phyloP scores from a whole-genome alignment of 2,113 vertebrate genomes.

The Gambusia holbrooki region DNA sequence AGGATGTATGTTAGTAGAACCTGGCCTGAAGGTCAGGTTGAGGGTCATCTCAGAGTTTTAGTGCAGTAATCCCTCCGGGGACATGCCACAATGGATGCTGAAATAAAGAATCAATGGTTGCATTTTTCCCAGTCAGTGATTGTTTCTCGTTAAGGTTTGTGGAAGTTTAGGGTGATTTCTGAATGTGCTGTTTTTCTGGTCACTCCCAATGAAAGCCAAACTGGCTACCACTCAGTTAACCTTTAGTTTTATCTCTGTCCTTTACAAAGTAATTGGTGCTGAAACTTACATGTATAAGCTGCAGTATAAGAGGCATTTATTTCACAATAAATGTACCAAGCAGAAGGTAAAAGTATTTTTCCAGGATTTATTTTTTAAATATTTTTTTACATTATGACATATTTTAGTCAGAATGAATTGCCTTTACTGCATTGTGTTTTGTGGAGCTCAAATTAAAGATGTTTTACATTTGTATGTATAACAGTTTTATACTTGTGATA shows the following conservation, averaged over 20 bases:
- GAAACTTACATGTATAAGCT: not conserved
- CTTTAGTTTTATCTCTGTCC: not conserved
- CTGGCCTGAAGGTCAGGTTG: conserved; percentile 33
- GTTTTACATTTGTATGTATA: no score
- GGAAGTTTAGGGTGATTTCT: not conserved
- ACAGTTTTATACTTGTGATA: no score
- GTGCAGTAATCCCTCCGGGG: conserved; percentile 2
- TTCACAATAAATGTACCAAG: not conserved
- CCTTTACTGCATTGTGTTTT: no score
- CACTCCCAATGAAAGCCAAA: not conserved
- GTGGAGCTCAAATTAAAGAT: no score
- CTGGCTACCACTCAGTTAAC: not conserved
- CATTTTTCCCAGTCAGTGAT: no score
- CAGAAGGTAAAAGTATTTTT: not conserved
- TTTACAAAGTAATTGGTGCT: not conserved
- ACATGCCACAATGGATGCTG: not conserved
- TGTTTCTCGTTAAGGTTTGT: not conserved
- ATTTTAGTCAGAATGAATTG: no score
- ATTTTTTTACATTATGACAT: no score
- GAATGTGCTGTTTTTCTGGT: not conserved
- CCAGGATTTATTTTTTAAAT: not conserved
- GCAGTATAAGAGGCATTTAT: not conserved
- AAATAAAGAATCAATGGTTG: no score
- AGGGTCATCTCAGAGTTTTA: conserved; percentile 42
- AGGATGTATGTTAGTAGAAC: conserved; percentile 36